phyloP scores from a whole-genome alignment of 1,140 invertebrate genomes.

The Ceratina japonica region DNA sequence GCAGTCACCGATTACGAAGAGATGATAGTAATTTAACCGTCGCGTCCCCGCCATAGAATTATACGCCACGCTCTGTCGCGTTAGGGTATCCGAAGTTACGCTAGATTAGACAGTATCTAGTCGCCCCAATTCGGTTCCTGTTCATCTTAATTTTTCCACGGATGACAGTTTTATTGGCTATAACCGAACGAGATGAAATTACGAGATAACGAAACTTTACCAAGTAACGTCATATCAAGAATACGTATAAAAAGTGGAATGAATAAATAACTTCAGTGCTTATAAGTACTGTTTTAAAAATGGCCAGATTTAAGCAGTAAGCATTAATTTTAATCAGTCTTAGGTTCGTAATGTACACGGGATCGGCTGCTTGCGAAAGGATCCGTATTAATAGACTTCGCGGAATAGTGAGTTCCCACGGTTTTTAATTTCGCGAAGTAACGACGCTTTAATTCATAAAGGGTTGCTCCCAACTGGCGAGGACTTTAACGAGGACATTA shows the following conservation, averaged over 20 bases:
- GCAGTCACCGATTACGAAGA: background rate
- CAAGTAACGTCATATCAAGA: too few relatives aligned
- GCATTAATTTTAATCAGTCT: background rate
- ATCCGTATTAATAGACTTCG: conserved; percentile 9
- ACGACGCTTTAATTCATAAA: conserved; percentile 66
- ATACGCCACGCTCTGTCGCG: background rate
- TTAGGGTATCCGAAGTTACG: background rate
- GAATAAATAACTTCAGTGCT: too few relatives aligned
- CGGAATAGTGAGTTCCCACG: conserved; percentile 55
- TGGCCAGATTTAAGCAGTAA: background rate
- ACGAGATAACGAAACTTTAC: too few relatives aligned
- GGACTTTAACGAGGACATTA: conserved; percentile 70
- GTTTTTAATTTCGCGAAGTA: conserved; percentile 70
- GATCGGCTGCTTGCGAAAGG: conserved; percentile 32
- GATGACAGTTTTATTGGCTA: too few relatives aligned
- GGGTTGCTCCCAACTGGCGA: conserved; percentile 36
- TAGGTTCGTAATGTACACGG: background rate
- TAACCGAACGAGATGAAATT: too few relatives aligned
- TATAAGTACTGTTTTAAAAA: background rate
- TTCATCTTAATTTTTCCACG: too few relatives aligned
- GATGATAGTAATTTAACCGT: conserved; percentile 10
- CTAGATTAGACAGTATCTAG: background rate
- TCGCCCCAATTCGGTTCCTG: background rate
- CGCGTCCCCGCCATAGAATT: background rate
- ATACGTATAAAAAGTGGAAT: too few relatives aligned